Conservation (phyloP, 2,797 vertebrate species). For the Megaceryle alcyon region DNA sequence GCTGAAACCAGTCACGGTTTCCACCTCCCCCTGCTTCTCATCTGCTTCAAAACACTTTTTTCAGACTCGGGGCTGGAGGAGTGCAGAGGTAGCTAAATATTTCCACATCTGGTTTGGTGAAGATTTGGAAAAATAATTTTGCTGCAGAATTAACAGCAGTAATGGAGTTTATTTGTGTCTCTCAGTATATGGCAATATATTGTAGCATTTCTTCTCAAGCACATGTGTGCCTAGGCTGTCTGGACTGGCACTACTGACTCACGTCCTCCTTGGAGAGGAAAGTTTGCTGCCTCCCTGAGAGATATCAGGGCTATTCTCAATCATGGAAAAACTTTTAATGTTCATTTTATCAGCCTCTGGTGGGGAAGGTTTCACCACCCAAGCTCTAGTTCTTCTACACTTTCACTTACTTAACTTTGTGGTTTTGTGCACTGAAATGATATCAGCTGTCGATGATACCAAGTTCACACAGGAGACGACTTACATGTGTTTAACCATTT, state of each 20-base stretch:
- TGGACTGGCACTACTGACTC: neutral
- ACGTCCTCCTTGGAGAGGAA: neutral
- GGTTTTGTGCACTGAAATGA: neutral
- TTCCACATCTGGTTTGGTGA: conserved; percentile 75
- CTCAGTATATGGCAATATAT: neutral
- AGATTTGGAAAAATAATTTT: conserved; percentile 64
- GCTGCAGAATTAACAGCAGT: conserved; percentile 37
- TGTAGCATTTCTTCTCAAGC: accelerated
- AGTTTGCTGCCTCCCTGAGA: neutral
- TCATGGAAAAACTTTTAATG: neutral
- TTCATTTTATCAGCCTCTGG: neutral
- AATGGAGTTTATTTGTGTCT: conserved; percentile 38
- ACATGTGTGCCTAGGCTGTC: neutral
- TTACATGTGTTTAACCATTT: conserved; percentile 27
- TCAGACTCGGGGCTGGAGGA: neutral
- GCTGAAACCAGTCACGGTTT: conserved; percentile 54
- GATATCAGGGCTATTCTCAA: neutral
- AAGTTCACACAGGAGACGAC: conserved; percentile 1
- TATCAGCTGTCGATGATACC: neutral
- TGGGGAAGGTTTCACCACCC: conserved; percentile 10
- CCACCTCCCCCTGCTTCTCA: conserved; percentile 31
- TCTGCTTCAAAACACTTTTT: conserved; percentile 41
- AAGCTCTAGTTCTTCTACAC: neutral
- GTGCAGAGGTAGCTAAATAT: conserved; percentile 64
- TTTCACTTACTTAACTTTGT: neutral